A percentile compares a stretch with the other conserved stretches of the same genome.
Conservation (phyloP, 2,888 invertebrate genomes). For the Bellardia pandia region DNA sequence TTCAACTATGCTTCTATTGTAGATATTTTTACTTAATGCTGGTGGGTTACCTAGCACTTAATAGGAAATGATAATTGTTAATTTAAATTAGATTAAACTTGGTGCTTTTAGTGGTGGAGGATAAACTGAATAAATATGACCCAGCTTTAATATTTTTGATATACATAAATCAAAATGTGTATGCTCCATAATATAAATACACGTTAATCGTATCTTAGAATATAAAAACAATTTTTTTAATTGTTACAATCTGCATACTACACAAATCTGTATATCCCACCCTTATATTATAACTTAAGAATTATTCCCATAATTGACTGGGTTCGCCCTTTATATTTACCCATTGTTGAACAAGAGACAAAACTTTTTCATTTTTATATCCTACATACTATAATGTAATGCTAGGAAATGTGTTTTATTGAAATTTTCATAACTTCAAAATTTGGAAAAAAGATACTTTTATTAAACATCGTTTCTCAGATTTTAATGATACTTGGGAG, state of each 20-base stretch:
- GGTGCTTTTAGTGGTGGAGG: constrained; percentile 15
- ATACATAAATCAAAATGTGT: not conserved
- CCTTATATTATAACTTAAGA: not conserved
- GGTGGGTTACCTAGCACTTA: too few species aligned
- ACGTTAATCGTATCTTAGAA: not conserved
- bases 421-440: not conserved
- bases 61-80: too few species aligned
- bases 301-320: not conserved
- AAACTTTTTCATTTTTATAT: not conserved
- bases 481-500: too few species aligned
- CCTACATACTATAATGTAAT: too few species aligned
- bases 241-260: not conserved
- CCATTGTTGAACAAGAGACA: constrained; percentile 52
- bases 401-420: not conserved
- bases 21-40: not conserved
- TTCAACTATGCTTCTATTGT: not conserved
- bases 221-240: not conserved
- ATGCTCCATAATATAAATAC: not conserved
- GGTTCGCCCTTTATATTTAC: constrained; percentile 14
- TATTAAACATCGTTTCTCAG: too few species aligned
- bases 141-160: not conserved
- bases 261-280: not conserved
- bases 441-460: too few species aligned
- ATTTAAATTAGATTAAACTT: not conserved
- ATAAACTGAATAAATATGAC: not conserved